Evolutionary conservation across 2,797 vertebrate genomes (phyloP), one percentile per base, ranked within the genome.

Genomic region (Pangasius djambal): DNA sequence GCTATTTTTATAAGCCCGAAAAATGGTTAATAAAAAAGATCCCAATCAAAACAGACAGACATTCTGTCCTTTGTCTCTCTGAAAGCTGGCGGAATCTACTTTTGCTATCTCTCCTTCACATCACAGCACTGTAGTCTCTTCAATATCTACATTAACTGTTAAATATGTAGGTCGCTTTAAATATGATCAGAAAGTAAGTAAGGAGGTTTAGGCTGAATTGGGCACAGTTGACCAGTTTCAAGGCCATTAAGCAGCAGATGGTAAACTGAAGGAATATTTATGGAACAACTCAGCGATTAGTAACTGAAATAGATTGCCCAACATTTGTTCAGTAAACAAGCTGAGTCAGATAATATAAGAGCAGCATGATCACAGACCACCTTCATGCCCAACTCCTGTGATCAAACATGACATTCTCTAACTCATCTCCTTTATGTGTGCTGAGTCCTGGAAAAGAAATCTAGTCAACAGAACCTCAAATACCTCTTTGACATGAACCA

Each of bases 241-340:
- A 52, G 3, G 44, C 61, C 28, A 10, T 12, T 50, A 85, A 72
- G 13, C 6, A 67, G 61, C 61, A 84, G 63, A 67, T 50, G 63
- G 82, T 31, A 50, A 50, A 72, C n/a, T 50, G 4, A 67, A 44
- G 20, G 48, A 57, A 7, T 55, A 37, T 69, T 74, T 40, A 57
- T 28, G 31, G 31, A 55, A 40, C 84, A 72, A 72, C 20, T 37
- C 57, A 25, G 50, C 5, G 28, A 85, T 86, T 86, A 72, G 31
- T 34, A 86, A 28, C 50, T 57, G 50, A 70, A 72, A 70, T 86
- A 72, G 50, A 86, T 8, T 59, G 50, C 31, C 52, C 69, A 85
- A 57, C 69, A 74, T 22, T 72, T 85, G 65, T 50, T 70, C 67
- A 28, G 67, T 86, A 86, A 86, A 86, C 69, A 86, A 74, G 34